These are phyloP conservation scores for Euzetes globulus DNA, from an alignment of 2,888 invertebrate species.

Conservation along the genomic window DNA sequence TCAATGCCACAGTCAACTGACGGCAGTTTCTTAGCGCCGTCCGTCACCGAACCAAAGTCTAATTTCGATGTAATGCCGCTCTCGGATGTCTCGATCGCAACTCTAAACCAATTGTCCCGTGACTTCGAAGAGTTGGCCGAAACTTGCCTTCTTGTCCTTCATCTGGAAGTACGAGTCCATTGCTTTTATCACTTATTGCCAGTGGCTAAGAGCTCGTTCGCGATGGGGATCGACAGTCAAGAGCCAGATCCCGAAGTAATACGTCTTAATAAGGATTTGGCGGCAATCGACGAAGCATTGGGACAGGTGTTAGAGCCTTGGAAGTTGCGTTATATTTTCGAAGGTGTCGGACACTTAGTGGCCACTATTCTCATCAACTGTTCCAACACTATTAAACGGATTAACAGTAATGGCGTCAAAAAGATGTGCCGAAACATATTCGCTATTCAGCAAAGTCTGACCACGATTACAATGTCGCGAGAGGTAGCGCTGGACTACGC, in stretches of 20 bases:
- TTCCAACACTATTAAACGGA: slow-evolving; percentile 66
- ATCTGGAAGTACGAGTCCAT: slow-evolving; percentile 86
- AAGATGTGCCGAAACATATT: slow-evolving; percentile 77
- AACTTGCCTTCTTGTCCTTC: slow-evolving; percentile 79
- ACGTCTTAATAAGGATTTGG: slow-evolving; percentile 67
- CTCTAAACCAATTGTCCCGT: slow-evolving; percentile 54
- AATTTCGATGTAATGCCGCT: slow-evolving; percentile 21
- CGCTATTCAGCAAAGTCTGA: slow-evolving; percentile 73
- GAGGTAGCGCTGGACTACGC: slow-evolving; percentile 82
- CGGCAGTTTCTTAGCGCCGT: not conserved
- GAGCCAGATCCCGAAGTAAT: slow-evolving; percentile 68
- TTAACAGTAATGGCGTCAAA: slow-evolving; percentile 73
- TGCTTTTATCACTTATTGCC: slow-evolving; percentile 81
- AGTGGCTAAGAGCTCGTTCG: slow-evolving; percentile 43
- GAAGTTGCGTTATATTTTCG: slow-evolving; percentile 79
- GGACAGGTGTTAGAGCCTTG: slow-evolving; percentile 65
- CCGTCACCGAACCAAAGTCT: slow-evolving; percentile 1
- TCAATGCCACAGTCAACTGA: slow-evolving; percentile 29
- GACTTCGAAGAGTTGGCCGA: slow-evolving; percentile 83
- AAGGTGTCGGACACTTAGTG: slow-evolving; percentile 75
- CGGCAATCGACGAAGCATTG: slow-evolving; percentile 68
- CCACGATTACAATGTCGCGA: slow-evolving; percentile 66
- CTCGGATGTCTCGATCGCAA: slow-evolving; percentile 35
- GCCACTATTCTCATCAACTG: slow-evolving; percentile 71
- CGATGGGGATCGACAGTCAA: slow-evolving; percentile 60